Evolutionary conservation across 2,113 vertebrate species (phyloP).

Genomic region (Phaethon lepturus): DNA sequence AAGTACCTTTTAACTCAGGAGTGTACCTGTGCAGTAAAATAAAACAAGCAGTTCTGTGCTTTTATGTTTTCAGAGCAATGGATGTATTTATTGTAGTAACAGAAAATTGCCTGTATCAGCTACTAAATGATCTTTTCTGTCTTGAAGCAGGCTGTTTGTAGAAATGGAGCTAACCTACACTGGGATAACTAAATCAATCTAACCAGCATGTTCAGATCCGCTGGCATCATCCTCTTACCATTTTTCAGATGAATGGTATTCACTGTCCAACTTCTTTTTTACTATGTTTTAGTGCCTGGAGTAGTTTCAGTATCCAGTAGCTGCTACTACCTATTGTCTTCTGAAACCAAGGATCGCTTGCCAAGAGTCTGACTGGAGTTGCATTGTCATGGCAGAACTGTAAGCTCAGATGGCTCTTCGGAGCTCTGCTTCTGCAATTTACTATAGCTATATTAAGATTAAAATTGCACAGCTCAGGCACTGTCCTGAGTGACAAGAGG

Average conservation of each 20-base stretch:
- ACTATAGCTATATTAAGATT: conserved; percentile 41
- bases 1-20: conserved; percentile 6
- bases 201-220: not conserved
- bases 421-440: conserved; percentile 25
- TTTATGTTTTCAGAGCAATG: conserved; percentile 6
- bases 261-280: conserved; percentile 28
- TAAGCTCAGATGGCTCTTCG: not conserved
- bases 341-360: not conserved
- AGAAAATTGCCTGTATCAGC: not conserved
- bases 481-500: not conserved
- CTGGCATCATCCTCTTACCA: not conserved
- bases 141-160: not conserved
- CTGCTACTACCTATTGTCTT: conserved; percentile 46
- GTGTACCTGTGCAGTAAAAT: conserved; percentile 23
- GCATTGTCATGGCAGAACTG: conserved; percentile 27
- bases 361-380: conserved; percentile 40
- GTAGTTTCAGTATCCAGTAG: conserved; percentile 27
- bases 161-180: not conserved
- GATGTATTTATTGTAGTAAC: not conserved
- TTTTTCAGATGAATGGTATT: conserved; percentile 6
- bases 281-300: conserved; percentile 22
- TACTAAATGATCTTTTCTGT: not conserved
- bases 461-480: not conserved
- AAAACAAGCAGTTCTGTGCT: conserved; percentile 3
- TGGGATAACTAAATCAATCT: not conserved